Conservation (phyloP, 2,113 vertebrate species). For the Hiodon alosoides region DNA sequence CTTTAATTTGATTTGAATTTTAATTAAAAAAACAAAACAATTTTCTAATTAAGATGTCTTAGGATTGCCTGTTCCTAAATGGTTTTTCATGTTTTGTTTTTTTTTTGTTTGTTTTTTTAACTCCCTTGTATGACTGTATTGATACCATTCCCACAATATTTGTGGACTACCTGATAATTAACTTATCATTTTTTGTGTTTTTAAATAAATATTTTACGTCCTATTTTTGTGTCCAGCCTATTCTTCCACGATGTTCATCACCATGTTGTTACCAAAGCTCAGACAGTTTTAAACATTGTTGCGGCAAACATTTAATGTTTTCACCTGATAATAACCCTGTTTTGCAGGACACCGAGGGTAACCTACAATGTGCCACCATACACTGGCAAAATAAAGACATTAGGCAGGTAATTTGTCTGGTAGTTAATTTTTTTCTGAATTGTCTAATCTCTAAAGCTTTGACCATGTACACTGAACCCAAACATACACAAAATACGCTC, state of each 20-base stretch:
- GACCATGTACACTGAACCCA: not conserved
- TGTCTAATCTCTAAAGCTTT: no score
- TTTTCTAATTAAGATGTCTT: conserved; percentile 59
- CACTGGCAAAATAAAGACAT: not conserved
- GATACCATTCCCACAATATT: conserved; percentile 81
- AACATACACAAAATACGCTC: not conserved
- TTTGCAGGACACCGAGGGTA: not conserved
- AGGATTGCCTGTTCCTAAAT: conserved; percentile 64
- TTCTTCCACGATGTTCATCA: not conserved
- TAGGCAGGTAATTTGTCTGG: not conserved
- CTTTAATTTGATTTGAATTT: conserved; percentile 44
- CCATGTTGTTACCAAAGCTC: not conserved
- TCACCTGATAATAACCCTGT: not conserved
- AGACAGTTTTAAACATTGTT: not conserved
- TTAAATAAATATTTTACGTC: conserved; percentile 82
- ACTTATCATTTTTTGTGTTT: conserved; percentile 82
- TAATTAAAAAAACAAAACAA: conserved; percentile 47
- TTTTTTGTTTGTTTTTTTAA: conserved; percentile 49
- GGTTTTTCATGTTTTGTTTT: conserved; percentile 67
- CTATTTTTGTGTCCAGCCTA: conserved; percentile 29
- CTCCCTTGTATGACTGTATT: conserved; percentile 68
- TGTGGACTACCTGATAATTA: conserved; percentile 83
- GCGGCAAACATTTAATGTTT: not conserved
- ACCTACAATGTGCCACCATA: not conserved
- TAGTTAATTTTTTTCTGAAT: not conserved